Conservation (phyloP, 2,888 invertebrate genomes). For the Podabrus alpinus region DNA sequence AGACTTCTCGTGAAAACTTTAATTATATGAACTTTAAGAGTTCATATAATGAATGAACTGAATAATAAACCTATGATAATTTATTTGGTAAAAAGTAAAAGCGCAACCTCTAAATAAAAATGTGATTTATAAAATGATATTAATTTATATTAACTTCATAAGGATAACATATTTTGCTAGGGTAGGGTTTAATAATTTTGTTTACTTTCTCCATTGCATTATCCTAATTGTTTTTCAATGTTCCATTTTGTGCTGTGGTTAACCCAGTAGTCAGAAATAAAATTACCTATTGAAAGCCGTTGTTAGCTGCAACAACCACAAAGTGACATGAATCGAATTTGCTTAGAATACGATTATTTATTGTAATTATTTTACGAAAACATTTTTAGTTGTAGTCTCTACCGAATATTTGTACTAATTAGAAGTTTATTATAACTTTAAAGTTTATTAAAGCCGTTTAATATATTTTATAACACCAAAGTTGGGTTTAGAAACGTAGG, state of each 20-base stretch:
- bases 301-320: slow-evolving; percentile 9
- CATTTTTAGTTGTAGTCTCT: neutral
- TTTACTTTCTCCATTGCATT: slow-evolving; percentile 14
- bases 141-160: neutral
- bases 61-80: neutral
- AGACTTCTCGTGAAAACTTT: neutral
- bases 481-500: too few species aligned
- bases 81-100: neutral
- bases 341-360: slow-evolving; percentile 2
- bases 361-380: neutral
- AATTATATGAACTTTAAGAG: too few species aligned
- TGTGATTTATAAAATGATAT: neutral
- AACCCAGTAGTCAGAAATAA: slow-evolving; percentile 10
- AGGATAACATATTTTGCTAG: neutral
- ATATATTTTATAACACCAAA: neutral
- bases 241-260: slow-evolving; percentile 16
- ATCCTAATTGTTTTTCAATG: slow-evolving; percentile 17
- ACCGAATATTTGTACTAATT: neutral
- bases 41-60: neutral
- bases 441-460: neutral
- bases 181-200: neutral
- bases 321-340: slow-evolving; percentile 7
- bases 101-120: neutral
- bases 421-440: neutral
- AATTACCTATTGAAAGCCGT: slow-evolving; percentile 12